phyloP scores from a whole-genome alignment of 1,140 invertebrate genomes.

The Myzus persicae region DNA sequence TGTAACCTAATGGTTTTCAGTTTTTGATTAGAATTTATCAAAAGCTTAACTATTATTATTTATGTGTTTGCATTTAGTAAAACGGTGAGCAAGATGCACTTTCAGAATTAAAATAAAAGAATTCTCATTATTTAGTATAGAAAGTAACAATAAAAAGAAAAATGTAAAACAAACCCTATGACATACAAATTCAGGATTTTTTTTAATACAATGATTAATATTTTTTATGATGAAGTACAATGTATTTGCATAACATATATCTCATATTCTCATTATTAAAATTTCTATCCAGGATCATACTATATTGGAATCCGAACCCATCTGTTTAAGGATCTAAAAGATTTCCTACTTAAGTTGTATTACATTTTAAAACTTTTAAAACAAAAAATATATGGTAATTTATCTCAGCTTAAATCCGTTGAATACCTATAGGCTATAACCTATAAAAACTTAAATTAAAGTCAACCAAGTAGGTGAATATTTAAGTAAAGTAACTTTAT shows the following conservation, averaged over 20 bases:
- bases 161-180: not conserved
- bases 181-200: not conserved
- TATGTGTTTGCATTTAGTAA: not conserved
- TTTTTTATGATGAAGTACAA: not conserved
- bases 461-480: not conserved
- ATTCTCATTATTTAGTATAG: constrained; percentile 3
- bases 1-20: not conserved
- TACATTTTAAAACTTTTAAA: not conserved
- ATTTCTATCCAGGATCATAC: not conserved
- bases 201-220: not conserved
- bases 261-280: not conserved
- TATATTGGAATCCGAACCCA: not conserved
- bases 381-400: not conserved
- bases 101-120: not conserved
- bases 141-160: not conserved
- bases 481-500: not conserved
- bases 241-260: not conserved
- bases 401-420: not conserved
- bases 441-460: not conserved
- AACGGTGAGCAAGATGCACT: not conserved
- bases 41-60: not conserved
- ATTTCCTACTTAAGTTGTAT: not conserved
- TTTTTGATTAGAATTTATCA: constrained; percentile 1
- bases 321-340: not conserved
- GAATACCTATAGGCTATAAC: not conserved